phyloP scores from a whole-genome alignment of 2,113 vertebrate genomes.

The Sterna hirundo region DNA sequence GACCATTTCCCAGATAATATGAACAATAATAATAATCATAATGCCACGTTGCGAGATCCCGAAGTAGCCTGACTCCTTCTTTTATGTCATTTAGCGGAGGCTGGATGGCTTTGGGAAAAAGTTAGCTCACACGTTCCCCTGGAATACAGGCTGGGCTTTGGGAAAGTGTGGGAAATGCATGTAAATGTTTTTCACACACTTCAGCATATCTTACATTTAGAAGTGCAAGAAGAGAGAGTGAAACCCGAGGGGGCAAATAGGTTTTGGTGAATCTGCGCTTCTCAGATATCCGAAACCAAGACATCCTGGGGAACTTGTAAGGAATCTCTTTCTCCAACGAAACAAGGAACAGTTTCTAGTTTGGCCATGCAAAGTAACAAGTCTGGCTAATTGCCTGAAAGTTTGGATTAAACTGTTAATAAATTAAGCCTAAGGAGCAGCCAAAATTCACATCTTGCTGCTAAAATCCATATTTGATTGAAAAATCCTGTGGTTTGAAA shows the following conservation, averaged over 20 bases:
- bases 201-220: background rate
- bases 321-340: background rate
- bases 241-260: background rate
- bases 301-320: background rate
- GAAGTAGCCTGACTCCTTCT: background rate
- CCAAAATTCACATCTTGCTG: constrained; percentile 18
- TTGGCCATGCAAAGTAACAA: background rate
- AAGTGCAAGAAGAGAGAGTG: background rate
- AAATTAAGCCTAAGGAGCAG: background rate
- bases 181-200: constrained; percentile 24
- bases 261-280: background rate
- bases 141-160: background rate
- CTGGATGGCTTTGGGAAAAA: constrained; percentile 11
- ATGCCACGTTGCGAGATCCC: background rate
- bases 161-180: constrained; percentile 23
- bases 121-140: background rate
- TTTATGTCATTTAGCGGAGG: background rate
- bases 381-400: background rate
- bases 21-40: background rate
- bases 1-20: background rate
- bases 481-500: constrained; percentile 19
- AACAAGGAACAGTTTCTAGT: background rate
- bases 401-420: constrained; percentile 29
- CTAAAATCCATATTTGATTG: constrained; percentile 9
- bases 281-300: background rate